These are phyloP conservation scores for Callaeas wilsoni DNA, from an alignment of 2,113 vertebrate genomes.

Conservation along the genomic window DNA sequence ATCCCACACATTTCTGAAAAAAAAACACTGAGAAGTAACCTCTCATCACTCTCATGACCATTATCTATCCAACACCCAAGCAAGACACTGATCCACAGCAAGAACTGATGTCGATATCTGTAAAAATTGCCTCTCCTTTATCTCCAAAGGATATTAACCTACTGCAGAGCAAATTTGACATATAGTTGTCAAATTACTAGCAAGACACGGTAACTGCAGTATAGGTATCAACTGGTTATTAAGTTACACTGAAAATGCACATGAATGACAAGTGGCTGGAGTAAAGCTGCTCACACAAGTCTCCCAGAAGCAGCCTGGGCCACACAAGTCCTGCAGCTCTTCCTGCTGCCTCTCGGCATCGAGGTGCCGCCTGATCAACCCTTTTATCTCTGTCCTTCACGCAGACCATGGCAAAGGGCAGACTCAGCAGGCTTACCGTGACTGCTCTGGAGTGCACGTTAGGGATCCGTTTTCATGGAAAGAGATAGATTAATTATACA, in stretches of 20 bases:
- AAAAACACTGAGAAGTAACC: fast-evolving
- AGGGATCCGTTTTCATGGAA: neutral
- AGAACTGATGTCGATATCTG: neutral
- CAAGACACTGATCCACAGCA: neutral
- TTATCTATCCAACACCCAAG: neutral
- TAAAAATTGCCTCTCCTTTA: neutral
- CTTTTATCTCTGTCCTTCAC: neutral
- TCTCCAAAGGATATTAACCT: neutral
- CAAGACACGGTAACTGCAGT: neutral
- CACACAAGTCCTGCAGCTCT: neutral
- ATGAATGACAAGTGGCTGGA: neutral
- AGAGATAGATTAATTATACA: neutral
- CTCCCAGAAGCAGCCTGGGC: neutral
- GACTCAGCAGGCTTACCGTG: neutral
- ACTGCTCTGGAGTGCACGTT: neutral
- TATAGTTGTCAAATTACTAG: neutral
- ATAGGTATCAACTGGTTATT: neutral
- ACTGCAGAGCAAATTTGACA: neutral
- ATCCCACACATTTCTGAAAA: neutral
- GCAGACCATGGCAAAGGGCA: neutral
- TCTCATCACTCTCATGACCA: neutral
- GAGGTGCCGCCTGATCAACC: neutral
- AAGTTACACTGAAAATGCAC: conserved; percentile 15
- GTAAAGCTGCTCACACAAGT: neutral
- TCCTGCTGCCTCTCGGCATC: fast-evolving